Percentiles rank a stretch among this genome's conserved stretches.
Evolutionary conservation across 2,797 vertebrate species (phyloP).

Genomic region (Macroramphosus scolopax): DNA sequence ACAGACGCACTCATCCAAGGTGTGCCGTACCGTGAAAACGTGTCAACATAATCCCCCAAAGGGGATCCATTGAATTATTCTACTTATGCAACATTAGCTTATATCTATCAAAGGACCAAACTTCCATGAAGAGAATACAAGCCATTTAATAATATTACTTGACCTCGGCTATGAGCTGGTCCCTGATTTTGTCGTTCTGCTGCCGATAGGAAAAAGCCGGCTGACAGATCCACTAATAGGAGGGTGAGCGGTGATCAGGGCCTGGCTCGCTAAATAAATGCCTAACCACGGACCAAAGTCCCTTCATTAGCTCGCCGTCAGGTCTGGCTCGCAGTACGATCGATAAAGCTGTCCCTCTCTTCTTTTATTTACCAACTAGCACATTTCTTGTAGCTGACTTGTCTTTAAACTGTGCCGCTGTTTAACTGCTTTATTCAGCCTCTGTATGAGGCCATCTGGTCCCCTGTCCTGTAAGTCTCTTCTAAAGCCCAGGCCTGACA

Average conservation of each 20-base stretch:
- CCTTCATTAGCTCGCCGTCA: constrained; percentile 76
- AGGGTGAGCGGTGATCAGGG: constrained; percentile 63
- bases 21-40: constrained; percentile 47
- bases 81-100: constrained; percentile 66
- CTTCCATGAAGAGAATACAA: constrained; percentile 60
- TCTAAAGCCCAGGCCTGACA: constrained; percentile 92
- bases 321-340: constrained; percentile 70
- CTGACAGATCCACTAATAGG: constrained; percentile 57
- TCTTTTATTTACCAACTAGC: constrained; percentile 86
- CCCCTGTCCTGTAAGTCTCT: constrained; percentile 89
- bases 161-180: constrained; percentile 60
- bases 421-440: constrained; percentile 90
- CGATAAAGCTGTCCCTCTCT: constrained; percentile 81
- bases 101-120: constrained; percentile 58
- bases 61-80: constrained; percentile 63
- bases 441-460: constrained; percentile 91
- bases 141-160: constrained; percentile 58
- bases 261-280: constrained; percentile 72
- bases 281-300: constrained; percentile 63
- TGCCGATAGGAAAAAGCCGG: constrained; percentile 43
- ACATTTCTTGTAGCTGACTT: constrained; percentile 81
- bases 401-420: constrained; percentile 80
- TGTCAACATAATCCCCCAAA: constrained; percentile 57
- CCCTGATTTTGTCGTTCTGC: constrained; percentile 35
- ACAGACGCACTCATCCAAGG: constrained; percentile 47